These are phyloP conservation scores for Sebastes hubbsi DNA, from an alignment of 2,797 vertebrate genomes.

Conservation along the genomic window DNA sequence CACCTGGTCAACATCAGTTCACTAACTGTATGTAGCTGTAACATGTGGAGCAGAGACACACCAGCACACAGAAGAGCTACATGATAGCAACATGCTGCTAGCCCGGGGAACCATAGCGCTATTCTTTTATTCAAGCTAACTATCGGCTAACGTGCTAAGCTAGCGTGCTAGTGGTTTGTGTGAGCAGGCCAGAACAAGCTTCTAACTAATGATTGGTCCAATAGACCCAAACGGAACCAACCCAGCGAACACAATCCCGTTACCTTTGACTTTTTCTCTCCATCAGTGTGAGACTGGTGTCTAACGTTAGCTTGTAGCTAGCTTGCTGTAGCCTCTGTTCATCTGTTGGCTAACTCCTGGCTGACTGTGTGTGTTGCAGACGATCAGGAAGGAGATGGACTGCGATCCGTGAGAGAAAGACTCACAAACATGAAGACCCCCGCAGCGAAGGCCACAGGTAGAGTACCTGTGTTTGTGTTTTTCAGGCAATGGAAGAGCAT, in stretches of 20 bases:
- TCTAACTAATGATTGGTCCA: accelerated
- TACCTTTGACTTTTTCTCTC: neutral
- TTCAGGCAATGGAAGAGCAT: neutral
- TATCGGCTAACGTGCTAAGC: conserved; percentile 15
- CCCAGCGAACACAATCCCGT: accelerated
- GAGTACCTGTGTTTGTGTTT: conserved; percentile 24
- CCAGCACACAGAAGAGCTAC: accelerated
- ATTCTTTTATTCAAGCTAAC: neutral
- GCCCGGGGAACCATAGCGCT: accelerated
- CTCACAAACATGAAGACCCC: conserved; percentile 80
- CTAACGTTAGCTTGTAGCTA: neutral
- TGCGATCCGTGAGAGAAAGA: conserved; percentile 71
- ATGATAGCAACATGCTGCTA: no score
- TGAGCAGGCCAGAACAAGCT: neutral
- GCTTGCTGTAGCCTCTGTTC: neutral
- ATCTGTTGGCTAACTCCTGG: neutral
- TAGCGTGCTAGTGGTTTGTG: neutral
- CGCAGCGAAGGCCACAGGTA: conserved; percentile 92
- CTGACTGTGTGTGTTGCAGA: conserved; percentile 72
- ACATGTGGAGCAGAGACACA: accelerated
- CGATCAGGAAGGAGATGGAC: conserved; percentile 87
- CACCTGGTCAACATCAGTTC: neutral
- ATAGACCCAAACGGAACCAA: accelerated
- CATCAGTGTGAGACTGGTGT: accelerated
- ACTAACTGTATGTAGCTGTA: neutral